Percentiles rank a stretch among this genome's conserved stretches.
phyloP scores from a whole-genome alignment of 2,113 vertebrate species.

The Pipra filicauda region DNA sequence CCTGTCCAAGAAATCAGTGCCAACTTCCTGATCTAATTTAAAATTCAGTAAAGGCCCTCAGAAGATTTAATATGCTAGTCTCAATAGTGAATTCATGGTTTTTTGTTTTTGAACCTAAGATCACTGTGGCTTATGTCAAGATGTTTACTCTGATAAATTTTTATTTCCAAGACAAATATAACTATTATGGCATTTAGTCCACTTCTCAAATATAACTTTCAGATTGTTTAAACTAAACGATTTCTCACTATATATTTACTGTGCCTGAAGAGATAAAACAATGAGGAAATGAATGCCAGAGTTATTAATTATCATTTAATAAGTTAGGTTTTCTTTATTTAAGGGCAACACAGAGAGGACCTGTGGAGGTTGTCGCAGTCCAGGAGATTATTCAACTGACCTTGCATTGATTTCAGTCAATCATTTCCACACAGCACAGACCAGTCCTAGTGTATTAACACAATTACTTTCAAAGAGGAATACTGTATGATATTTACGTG shows the following conservation, averaged over 20 bases:
- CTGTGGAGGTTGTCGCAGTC: not conserved
- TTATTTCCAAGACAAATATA: not conserved
- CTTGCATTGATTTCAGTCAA: not conserved
- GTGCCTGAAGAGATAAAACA: not conserved
- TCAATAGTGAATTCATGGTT: not conserved
- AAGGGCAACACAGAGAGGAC: not conserved
- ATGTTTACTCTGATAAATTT: not conserved
- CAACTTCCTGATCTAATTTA: not conserved
- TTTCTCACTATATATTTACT: not conserved
- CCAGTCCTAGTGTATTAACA: not conserved
- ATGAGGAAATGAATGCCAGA: not conserved
- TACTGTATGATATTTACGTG: accelerated
- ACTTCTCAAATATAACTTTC: not conserved
- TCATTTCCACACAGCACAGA: not conserved
- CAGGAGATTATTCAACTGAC: not conserved
- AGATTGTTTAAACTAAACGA: not conserved
- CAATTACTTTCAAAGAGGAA: not conserved
- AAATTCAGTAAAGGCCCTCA: not conserved
- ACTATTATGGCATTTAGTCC: not conserved
- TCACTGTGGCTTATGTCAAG: not conserved
- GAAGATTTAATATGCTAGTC: not conserved
- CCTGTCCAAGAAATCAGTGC: not conserved
- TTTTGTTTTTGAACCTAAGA: not conserved
- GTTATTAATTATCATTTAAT: not conserved
- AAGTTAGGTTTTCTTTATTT: not conserved